A percentile compares a stretch with the other conserved stretches of the same genome.
Conservation (phyloP, 2,888 invertebrate genomes). For the Deilephila elpenor region DNA sequence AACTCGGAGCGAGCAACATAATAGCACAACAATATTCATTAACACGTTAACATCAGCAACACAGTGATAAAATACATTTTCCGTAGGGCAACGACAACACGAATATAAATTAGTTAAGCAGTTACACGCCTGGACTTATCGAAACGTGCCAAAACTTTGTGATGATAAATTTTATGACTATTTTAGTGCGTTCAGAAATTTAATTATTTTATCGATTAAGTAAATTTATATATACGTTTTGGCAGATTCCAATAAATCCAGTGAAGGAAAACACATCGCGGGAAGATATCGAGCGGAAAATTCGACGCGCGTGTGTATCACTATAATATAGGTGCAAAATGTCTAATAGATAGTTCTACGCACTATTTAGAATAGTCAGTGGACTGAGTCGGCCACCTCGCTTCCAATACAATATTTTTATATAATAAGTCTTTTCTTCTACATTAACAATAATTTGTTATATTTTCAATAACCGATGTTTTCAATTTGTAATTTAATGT, state of each 20-base stretch:
- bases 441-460: slow-evolving; percentile 78
- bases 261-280: slow-evolving; percentile 41
- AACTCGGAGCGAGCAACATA: slow-evolving; percentile 2
- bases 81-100: slow-evolving; percentile 28
- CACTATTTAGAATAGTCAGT: slow-evolving; percentile 79
- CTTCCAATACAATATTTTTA: slow-evolving; percentile 49
- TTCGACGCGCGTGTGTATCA: slow-evolving; percentile 61
- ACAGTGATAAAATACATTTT: slow-evolving; percentile 57
- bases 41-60: slow-evolving; percentile 54
- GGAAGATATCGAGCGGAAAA: slow-evolving; percentile 50
- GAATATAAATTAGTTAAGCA: slow-evolving; percentile 29
- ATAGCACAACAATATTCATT: slow-evolving; percentile 37
- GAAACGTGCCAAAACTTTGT: slow-evolving; percentile 30
- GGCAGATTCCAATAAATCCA: background rate
- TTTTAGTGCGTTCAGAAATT: slow-evolving; percentile 24
- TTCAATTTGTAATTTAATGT: slow-evolving; percentile 65
- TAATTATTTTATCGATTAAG: slow-evolving; percentile 14
- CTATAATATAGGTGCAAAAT: slow-evolving; percentile 80
- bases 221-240: slow-evolving; percentile 8
- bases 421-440: slow-evolving; percentile 79
- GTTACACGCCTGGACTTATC: background rate
- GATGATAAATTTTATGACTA: slow-evolving; percentile 34
- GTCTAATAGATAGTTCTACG: slow-evolving; percentile 76
- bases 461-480: slow-evolving; percentile 63
- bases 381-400: slow-evolving; percentile 50